These are phyloP conservation scores for Sander lucioperca DNA, from an alignment of 2,113 vertebrate genomes.

Conservation along the genomic window DNA sequence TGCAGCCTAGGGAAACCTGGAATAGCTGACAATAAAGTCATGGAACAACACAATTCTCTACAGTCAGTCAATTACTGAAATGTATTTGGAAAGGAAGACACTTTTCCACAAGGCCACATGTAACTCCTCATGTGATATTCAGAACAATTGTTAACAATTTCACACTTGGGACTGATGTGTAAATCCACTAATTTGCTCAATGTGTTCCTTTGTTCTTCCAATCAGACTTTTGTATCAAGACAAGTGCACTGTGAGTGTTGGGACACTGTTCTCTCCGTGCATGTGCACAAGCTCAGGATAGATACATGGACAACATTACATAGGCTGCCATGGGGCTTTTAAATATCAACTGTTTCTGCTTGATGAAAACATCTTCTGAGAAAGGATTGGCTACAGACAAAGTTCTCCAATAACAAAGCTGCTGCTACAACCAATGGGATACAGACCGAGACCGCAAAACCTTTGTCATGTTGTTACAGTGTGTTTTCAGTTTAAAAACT, in stretches of 20 bases:
- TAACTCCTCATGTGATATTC: constrained; percentile 4
- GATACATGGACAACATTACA: constrained; percentile 20
- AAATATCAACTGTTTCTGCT: background rate
- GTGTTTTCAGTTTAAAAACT: background rate
- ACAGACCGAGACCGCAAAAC: background rate
- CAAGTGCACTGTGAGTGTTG: constrained; percentile 2
- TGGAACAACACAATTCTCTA: background rate
- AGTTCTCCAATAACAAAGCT: background rate
- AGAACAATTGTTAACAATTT: constrained; percentile 3
- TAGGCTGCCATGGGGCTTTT: background rate
- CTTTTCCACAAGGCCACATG: constrained; percentile 32
- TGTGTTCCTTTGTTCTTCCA: constrained; percentile 15
- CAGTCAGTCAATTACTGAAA: constrained; percentile 21
- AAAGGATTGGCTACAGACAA: background rate
- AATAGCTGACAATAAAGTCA: constrained; percentile 33
- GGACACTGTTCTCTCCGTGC: background rate
- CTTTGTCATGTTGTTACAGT: background rate
- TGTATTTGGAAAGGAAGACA: constrained; percentile 30
- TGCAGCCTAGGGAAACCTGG: constrained; percentile 6
- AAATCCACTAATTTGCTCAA: constrained; percentile 32
- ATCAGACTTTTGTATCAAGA: constrained; percentile 12
- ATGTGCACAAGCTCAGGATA: background rate
- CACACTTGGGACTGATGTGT: constrained; percentile 25
- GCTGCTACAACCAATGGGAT: background rate
- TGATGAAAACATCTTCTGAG: background rate